phyloP scores from a whole-genome alignment of 92 coral and sea anemone genomes.

The Nematostella vectensis region DNA sequence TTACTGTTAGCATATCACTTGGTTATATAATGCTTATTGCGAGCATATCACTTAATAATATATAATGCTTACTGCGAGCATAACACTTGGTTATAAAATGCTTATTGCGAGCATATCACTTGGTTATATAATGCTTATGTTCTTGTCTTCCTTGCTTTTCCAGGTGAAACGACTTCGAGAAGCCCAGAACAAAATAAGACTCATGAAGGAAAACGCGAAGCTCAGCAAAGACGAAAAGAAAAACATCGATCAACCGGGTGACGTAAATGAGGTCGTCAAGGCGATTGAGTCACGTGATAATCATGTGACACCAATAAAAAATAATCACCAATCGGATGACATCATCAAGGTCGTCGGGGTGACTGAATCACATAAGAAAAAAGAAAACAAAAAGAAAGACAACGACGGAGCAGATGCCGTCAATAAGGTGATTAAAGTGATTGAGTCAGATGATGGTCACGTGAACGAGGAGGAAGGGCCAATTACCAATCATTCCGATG shows the following conservation, averaged over 20 bases:
- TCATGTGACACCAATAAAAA: not conserved
- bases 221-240: slow-evolving; percentile 1
- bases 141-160: not conserved
- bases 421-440: too few relatives aligned
- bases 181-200: slow-evolving; percentile 5
- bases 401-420: slow-evolving; percentile 9
- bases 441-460: too few relatives aligned
- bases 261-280: slow-evolving; percentile 12
- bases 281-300: not conserved
- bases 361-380: not conserved
- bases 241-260: slow-evolving; percentile 12
- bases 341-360: not conserved
- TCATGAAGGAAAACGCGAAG: not conserved
- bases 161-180: slow-evolving; percentile 5
- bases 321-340: not conserved
- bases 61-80: too few relatives aligned
- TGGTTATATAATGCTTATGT: too few relatives aligned
- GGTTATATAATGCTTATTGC: too few relatives aligned
- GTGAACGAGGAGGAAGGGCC: too few relatives aligned
- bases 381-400: not conserved
- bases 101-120: too few relatives aligned
- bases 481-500: too few relatives aligned
- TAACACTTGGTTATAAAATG: too few relatives aligned
- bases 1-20: too few relatives aligned
- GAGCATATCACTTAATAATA: too few relatives aligned